Conservation (phyloP, 2,888 invertebrate genomes). For the Rhingia campestris region DNA sequence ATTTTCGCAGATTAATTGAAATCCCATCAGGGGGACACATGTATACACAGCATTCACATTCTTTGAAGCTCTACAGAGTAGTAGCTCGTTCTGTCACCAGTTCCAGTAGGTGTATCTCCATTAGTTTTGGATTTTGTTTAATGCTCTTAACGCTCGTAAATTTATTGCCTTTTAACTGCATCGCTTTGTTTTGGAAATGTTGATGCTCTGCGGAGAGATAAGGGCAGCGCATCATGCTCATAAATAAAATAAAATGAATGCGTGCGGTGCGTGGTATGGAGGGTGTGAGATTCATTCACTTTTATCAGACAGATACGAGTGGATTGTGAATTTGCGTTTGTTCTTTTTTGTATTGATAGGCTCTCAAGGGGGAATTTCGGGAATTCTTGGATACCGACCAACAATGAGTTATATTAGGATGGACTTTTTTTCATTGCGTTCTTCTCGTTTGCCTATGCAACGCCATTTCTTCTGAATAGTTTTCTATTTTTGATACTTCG, state of each 20-base stretch:
- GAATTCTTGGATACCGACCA: conserved; percentile 60
- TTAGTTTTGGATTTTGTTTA: conserved; percentile 9
- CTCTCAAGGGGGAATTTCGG: conserved; percentile 32
- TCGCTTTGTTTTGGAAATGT: conserved; percentile 22
- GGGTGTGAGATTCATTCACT: conserved; percentile 14
- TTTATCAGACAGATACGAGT: conserved; percentile 25
- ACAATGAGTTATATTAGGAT: conserved; percentile 46
- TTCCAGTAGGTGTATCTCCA: conserved; percentile 11
- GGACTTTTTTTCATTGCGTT: conserved; percentile 12
- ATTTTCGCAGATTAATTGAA: conserved; percentile 45
- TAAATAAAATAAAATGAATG: conserved; percentile 25
- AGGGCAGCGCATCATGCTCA: not conserved
- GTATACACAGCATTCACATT: not conserved
- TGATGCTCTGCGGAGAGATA: conserved; percentile 1
- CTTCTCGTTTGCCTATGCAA: not conserved
- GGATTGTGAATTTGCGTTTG: conserved; percentile 18
- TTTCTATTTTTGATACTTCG: conserved; percentile 55
- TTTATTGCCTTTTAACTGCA: conserved; percentile 33
- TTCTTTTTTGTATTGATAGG: conserved; percentile 37
- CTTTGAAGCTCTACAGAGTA: not conserved
- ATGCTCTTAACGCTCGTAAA: conserved; percentile 23
- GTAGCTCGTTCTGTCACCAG: not conserved
- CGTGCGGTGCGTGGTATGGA: conserved; percentile 10
- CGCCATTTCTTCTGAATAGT: conserved; percentile 54
- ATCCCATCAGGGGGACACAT: conserved; percentile 29